phyloP scores from a whole-genome alignment of 1,140 invertebrate species.

The Phocides pigmalion region DNA sequence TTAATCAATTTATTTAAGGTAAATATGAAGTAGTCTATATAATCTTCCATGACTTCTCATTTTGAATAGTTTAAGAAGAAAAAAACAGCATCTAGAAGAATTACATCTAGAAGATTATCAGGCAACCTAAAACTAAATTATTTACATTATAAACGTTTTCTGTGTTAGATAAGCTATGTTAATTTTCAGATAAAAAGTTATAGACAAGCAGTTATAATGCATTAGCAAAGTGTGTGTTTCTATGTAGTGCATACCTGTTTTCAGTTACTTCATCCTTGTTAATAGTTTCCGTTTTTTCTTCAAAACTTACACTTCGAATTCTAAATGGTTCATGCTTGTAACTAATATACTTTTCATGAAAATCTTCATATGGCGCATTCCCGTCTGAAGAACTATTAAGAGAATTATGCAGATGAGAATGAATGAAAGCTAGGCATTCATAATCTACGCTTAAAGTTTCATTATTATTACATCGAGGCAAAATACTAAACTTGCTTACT shows the following conservation, averaged over 20 bases:
- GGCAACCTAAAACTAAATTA: slow-evolving; percentile 6
- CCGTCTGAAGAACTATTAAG: slow-evolving; percentile 83
- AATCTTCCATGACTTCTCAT: neutral
- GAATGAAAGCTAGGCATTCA: slow-evolving; percentile 60
- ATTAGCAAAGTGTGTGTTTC: slow-evolving; percentile 12
- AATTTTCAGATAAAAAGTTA: neutral
- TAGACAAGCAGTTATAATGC: slow-evolving; percentile 14
- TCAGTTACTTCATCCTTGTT: slow-evolving; percentile 60
- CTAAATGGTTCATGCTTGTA: slow-evolving; percentile 87
- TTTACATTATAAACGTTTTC: neutral
- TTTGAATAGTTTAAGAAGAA: neutral
- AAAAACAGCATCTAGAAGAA: slow-evolving; percentile 6
- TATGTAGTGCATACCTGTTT: slow-evolving; percentile 58
- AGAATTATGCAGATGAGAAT: slow-evolving; percentile 71
- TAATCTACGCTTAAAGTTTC: slow-evolving; percentile 33
- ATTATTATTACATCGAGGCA: slow-evolving; percentile 27
- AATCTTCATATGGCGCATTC: slow-evolving; percentile 86
- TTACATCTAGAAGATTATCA: slow-evolving; percentile 9
- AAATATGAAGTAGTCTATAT: no score
- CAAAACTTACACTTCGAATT: slow-evolving; percentile 88
- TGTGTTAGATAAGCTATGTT: slow-evolving; percentile 8
- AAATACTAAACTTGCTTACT: slow-evolving; percentile 3
- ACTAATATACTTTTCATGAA: slow-evolving; percentile 91
- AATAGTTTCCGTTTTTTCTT: slow-evolving; percentile 81
- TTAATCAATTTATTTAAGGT: no score